Evolutionary conservation across 1,140 invertebrate genomes (phyloP), one percentile per base, ranked within the genome.

Genomic region (Cardiocondyla obscurior): DNA sequence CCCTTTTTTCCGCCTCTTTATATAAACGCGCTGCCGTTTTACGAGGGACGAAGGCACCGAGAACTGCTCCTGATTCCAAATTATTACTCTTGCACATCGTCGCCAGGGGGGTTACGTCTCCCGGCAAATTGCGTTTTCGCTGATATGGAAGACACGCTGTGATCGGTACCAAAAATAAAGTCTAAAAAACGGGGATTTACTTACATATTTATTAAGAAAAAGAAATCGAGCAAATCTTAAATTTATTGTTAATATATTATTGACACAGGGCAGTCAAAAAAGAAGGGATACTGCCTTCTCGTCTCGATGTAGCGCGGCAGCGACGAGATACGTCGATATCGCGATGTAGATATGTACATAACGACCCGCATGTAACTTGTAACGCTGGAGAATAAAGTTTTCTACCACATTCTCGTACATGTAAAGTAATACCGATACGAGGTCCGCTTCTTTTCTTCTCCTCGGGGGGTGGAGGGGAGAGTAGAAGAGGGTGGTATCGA

Each of bases 351-450:
- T 79, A 79, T 33, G 25, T 69, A 77, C 67, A n/a, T n/a, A n/a
- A n/a, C 84, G 28, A 83, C 83, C 53, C 81, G 82, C 76, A 90
- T 86, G 69, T 85, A 89, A 87, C 69, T 83, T 81, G 85, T 81
- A 58, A 53, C 51, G 73, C 36, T n/a, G 44, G 10, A 74, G 36
- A 83, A 87, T 87, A 85, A 88, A 87, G 77, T 87, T 88, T 74
- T 85, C 85, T 49, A 42, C 69, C 60, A 62, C 58, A 36, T 53
- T 65, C 44, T n/a, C 60, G 46, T 53, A 67, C 77, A 83, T 77
- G 77, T 88, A 88, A 87, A 87, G 53, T 82, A 85, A 88, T 87
- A 82, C 85, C 83, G 72, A 85, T 87, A 70, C 85, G 53, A 36
- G 44, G 44, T 77, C 30, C 70, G 44, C 19, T 89, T 64, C 69